These are phyloP conservation scores for Gnatocerus cornutus DNA, from an alignment of 2,888 invertebrate genomes.

Conservation along the genomic window DNA sequence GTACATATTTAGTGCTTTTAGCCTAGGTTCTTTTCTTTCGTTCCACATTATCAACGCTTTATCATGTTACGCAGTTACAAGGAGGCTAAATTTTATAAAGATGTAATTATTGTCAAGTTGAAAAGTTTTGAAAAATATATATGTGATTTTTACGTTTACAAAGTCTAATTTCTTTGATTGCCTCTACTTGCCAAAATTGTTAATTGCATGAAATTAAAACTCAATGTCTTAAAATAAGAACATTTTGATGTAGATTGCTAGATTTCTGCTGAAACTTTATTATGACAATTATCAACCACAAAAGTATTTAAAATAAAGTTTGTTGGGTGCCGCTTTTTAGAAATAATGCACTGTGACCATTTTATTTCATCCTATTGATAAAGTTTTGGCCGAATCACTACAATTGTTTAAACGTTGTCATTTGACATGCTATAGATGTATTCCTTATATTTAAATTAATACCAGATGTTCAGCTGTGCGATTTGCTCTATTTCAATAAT, in stretches of 20 bases:
- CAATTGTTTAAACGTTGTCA: conserved; percentile 66
- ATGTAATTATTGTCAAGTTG: conserved; percentile 35
- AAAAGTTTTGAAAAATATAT: conserved; percentile 31
- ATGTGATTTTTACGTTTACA: conserved; percentile 28
- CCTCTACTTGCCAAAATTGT: conserved; percentile 60
- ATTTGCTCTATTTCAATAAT: conserved; percentile 52
- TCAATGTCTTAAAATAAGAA: conserved; percentile 55
- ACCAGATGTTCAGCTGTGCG: conserved; percentile 61
- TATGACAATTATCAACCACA: conserved; percentile 35
- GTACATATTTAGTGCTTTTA: conserved; percentile 64
- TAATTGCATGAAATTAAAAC: conserved; percentile 58
- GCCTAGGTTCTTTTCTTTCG: conserved; percentile 61
- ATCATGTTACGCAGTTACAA: conserved; percentile 50
- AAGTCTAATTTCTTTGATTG: conserved; percentile 25
- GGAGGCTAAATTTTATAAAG: conserved; percentile 47
- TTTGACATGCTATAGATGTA: conserved; percentile 68
- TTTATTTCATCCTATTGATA: conserved; percentile 52
- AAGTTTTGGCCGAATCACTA: conserved; percentile 63
- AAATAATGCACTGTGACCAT: conserved; percentile 49
- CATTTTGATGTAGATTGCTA: conserved; percentile 63
- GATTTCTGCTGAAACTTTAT: conserved; percentile 65
- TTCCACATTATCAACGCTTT: conserved; percentile 60
- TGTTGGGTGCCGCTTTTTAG: conserved; percentile 53
- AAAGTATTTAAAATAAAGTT: conserved; percentile 40
- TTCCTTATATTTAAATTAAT: conserved; percentile 66